These are phyloP conservation scores for Drosophila prolongata DNA, from an alignment of 2,888 invertebrate species.

Conservation along the genomic window DNA sequence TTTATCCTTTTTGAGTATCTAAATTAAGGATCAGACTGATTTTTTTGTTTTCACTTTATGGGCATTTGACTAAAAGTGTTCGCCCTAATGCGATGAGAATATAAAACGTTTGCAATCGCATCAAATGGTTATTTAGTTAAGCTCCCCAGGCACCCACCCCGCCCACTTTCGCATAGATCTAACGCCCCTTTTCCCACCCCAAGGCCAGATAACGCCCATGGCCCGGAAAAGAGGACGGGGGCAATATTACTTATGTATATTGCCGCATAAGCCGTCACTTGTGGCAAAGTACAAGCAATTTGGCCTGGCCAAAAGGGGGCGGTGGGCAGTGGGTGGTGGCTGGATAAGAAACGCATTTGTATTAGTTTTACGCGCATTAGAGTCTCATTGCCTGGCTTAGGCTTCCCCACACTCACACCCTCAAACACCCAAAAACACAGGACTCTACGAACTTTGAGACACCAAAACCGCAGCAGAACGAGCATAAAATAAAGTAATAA, in stretches of 20 bases:
- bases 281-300: constrained; percentile 77
- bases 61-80: constrained; percentile 60
- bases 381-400: constrained; percentile 78
- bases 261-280: constrained; percentile 78
- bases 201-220: constrained; percentile 29
- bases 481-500: constrained; percentile 79
- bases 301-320: constrained; percentile 26
- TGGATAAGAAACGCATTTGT: constrained; percentile 79
- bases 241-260: constrained; percentile 79
- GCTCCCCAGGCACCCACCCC: constrained; percentile 47
- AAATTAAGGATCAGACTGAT: background rate
- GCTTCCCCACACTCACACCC: constrained; percentile 34
- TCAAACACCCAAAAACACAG: constrained; percentile 6
- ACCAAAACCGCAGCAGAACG: constrained; percentile 47
- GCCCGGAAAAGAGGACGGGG: constrained; percentile 43
- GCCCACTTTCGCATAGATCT: constrained; percentile 1
- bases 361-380: constrained; percentile 79
- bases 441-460: constrained; percentile 34
- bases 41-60: constrained; percentile 20
- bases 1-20: constrained; percentile 3
- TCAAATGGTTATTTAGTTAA: constrained; percentile 78
- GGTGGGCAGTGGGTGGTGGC: constrained; percentile 11
- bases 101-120: constrained; percentile 72
- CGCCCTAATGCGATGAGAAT: constrained; percentile 67
- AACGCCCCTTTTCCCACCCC: constrained; percentile 8